Percentiles rank a stretch among this genome's conserved stretches.
Evolutionary conservation across 92 coral and sea anemone species (phyloP).

Genomic region (Heteractis magnifica): DNA sequence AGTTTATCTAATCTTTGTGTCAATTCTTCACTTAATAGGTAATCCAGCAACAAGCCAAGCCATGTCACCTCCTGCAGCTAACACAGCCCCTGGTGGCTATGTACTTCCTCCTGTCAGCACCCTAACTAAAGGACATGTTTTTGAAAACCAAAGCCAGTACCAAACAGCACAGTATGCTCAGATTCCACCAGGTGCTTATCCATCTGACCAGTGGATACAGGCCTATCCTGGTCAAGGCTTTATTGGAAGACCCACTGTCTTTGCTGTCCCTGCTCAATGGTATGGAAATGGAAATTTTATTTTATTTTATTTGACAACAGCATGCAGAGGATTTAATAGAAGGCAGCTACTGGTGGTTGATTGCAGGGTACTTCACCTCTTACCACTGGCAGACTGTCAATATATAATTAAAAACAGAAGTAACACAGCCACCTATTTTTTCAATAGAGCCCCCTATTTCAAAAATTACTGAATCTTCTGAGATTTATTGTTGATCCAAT

Average conservation of each 20-base stretch:
- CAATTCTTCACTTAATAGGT: background rate
- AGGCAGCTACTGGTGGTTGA: too few relatives aligned
- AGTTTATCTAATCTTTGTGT: background rate
- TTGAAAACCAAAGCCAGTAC: slow-evolving; percentile 79
- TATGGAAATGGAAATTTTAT: background rate
- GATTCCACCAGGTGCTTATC: slow-evolving; percentile 73
- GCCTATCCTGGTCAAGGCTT: slow-evolving; percentile 87
- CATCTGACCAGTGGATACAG: slow-evolving; percentile 90
- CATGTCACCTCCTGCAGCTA: slow-evolving; percentile 81
- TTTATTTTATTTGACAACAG: too few relatives aligned
- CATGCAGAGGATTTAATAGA: too few relatives aligned
- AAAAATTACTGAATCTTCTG: too few relatives aligned
- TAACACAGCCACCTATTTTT: too few relatives aligned
- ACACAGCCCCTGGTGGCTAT: slow-evolving; percentile 89
- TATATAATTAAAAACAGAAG: too few relatives aligned
- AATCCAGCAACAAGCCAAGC: slow-evolving; percentile 68
- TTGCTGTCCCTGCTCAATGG: slow-evolving; percentile 86
- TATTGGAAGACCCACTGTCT: slow-evolving; percentile 93
- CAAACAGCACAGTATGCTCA: slow-evolving; percentile 81
- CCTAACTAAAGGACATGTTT: slow-evolving; percentile 77
- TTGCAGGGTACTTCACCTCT: too few relatives aligned
- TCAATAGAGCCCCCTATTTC: too few relatives aligned
- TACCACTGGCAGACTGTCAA: too few relatives aligned
- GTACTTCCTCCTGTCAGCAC: slow-evolving; percentile 97
- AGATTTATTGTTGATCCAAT: too few relatives aligned